Conservation (phyloP, 30 jellyfish, hydroid and myxozoan genomes). For the Aurelia coerulea region DNA sequence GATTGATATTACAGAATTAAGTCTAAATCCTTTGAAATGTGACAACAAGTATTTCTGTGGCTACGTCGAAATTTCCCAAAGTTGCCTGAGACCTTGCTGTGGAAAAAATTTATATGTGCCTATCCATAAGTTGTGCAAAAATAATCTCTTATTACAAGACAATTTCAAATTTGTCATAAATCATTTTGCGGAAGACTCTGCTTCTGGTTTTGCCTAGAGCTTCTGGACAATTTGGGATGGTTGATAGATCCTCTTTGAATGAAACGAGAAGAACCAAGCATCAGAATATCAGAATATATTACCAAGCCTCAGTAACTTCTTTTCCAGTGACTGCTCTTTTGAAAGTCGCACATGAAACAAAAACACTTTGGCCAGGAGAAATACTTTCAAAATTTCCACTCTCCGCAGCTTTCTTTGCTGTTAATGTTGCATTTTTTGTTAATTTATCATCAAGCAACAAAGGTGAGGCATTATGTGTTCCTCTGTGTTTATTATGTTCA, state of each 20-base stretch:
- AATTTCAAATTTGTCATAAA: background rate
- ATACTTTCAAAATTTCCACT: slow-evolving; percentile 56
- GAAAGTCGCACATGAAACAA: slow-evolving; percentile 67
- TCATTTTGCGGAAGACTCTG: too few species aligned
- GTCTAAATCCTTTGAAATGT: too few species aligned
- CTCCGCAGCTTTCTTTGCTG: slow-evolving; percentile 73
- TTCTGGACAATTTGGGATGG: too few species aligned
- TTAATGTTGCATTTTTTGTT: slow-evolving; percentile 55
- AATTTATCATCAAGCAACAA: slow-evolving; percentile 62
- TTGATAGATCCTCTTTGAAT: too few species aligned
- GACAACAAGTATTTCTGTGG: too few species aligned
- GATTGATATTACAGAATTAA: too few species aligned
- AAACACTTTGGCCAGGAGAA: slow-evolving; percentile 66
- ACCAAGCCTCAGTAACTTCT: slow-evolving; percentile 71
- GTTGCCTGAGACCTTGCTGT: too few species aligned
- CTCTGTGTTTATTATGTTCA: slow-evolving; percentile 74
- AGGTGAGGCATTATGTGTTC: slow-evolving; percentile 68
- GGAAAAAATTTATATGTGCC: too few species aligned
- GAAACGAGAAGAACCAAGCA: too few species aligned
- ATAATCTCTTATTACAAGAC: background rate
- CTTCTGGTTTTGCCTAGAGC: too few species aligned
- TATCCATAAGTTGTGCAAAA: background rate
- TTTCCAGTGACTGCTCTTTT: slow-evolving; percentile 64
- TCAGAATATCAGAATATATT: background rate
- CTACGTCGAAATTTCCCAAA: too few species aligned